A percentile compares a stretch with the other conserved stretches of the same genome.
These are phyloP conservation scores for Puntigrus tetrazona DNA, from an alignment of 2,113 vertebrate species.

Conservation along the genomic window DNA sequence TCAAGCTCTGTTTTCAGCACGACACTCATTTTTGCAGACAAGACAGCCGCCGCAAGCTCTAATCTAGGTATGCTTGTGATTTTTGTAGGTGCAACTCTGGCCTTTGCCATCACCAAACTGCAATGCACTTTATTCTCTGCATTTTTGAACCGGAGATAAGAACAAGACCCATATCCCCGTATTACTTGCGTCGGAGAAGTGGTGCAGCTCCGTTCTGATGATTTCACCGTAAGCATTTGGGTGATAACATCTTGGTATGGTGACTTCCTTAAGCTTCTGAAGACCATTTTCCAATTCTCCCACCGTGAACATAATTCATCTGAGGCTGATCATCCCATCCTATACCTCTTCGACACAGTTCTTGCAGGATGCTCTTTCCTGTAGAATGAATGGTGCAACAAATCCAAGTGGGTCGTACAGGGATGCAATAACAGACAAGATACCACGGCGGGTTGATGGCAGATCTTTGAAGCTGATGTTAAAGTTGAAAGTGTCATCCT, in stretches of 20 bases:
- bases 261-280: slow-evolving; percentile 18
- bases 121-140: slow-evolving; percentile 28
- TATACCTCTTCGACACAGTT: slow-evolving; percentile 30
- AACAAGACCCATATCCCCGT: slow-evolving; percentile 41
- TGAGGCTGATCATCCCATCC: slow-evolving; percentile 31
- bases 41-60: slow-evolving; percentile 35
- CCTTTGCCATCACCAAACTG: slow-evolving; percentile 42
- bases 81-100: slow-evolving; percentile 39
- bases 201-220: slow-evolving; percentile 41
- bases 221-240: slow-evolving; percentile 28
- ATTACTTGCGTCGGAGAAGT: slow-evolving; percentile 38
- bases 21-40: slow-evolving; percentile 18
- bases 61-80: slow-evolving; percentile 39
- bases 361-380: slow-evolving; percentile 40
- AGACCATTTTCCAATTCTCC: slow-evolving; percentile 45
- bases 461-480: slow-evolving; percentile 15
- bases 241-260: slow-evolving; percentile 43
- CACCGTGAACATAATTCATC: not conserved
- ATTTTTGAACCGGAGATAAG: slow-evolving; percentile 33
- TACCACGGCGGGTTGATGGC: not conserved
- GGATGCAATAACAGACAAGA: slow-evolving; percentile 30
- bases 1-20: slow-evolving; percentile 32
- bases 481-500: slow-evolving; percentile 37
- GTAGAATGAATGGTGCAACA: slow-evolving; percentile 21
- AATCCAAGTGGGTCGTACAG: slow-evolving; percentile 28